Conservation (phyloP, 2,797 vertebrate species). For the Enteromius argenteus region DNA sequence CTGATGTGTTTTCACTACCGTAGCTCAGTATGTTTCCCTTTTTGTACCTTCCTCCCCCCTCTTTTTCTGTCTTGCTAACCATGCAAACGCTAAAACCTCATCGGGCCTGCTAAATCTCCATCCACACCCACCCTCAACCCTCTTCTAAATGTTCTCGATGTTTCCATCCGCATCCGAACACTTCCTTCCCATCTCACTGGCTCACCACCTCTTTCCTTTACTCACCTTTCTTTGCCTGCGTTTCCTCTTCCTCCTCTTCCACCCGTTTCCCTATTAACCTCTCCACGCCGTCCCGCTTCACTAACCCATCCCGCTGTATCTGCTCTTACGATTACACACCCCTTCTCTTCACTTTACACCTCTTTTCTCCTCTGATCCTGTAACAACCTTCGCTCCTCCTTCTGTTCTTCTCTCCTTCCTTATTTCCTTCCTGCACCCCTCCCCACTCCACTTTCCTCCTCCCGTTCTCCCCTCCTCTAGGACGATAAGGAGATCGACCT, state of each 20-base stretch:
- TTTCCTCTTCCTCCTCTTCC: background rate
- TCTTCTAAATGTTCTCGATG: slow-evolving; percentile 4
- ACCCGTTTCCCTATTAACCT: slow-evolving; percentile 23
- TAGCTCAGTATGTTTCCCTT: slow-evolving; percentile 56
- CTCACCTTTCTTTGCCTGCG: background rate
- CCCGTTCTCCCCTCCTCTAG: slow-evolving; percentile 74
- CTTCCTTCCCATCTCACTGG: slow-evolving; percentile 11
- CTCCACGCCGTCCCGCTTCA: slow-evolving; percentile 23
- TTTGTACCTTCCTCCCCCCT: slow-evolving; percentile 43
- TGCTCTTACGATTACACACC: slow-evolving; percentile 47
- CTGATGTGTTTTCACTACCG: slow-evolving; percentile 46
- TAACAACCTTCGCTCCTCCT: slow-evolving; percentile 54
- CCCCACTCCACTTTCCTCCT: slow-evolving; percentile 58
- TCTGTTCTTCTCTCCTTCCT: slow-evolving; percentile 27
- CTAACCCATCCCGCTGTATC: slow-evolving; percentile 55
- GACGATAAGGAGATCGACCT: slow-evolving; percentile 99
- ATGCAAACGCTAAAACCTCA: slow-evolving; percentile 29
- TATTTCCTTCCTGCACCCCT: slow-evolving; percentile 12
- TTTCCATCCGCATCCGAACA: slow-evolving; percentile 10
- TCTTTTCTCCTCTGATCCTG: slow-evolving; percentile 57
- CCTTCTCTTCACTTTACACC: slow-evolving; percentile 61
- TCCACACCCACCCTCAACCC: background rate
- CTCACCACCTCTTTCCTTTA: slow-evolving; percentile 18
- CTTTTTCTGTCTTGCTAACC: slow-evolving; percentile 16
- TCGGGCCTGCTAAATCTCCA: slow-evolving; percentile 39